Evolutionary conservation across 2,888 invertebrate genomes (phyloP).

Genomic region (Ophion slaviceki): DNA sequence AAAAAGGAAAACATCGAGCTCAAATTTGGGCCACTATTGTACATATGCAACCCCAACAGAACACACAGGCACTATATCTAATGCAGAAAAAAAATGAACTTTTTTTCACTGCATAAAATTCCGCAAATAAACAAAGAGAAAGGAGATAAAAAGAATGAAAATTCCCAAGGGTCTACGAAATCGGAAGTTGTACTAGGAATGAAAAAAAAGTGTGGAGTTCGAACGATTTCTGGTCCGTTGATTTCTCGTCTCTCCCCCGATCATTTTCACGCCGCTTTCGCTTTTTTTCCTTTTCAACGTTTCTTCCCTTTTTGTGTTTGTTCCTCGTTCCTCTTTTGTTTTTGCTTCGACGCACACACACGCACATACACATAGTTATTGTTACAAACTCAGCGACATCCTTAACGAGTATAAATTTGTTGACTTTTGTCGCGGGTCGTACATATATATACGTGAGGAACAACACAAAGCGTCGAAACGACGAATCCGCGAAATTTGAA

Average conservation of each 20-base stretch:
- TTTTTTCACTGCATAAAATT: constrained; percentile 23
- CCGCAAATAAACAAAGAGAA: constrained; percentile 12
- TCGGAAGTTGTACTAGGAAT: neutral
- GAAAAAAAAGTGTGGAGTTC: neutral
- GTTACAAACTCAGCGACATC: constrained; percentile 72
- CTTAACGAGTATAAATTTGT: constrained; percentile 64
- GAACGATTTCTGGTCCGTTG: constrained; percentile 30
- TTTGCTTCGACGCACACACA: constrained; percentile 65
- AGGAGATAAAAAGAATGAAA: constrained; percentile 16
- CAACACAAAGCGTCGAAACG: constrained; percentile 5
- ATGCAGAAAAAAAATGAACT: constrained; percentile 51
- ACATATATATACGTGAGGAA: neutral
- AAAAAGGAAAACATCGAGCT: no score
- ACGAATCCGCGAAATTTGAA: constrained; percentile 3
- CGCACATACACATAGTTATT: constrained; percentile 71
- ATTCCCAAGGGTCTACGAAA: constrained; percentile 12
- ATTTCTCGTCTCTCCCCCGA: constrained; percentile 53
- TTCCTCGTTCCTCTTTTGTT: constrained; percentile 18
- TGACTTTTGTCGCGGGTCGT: neutral
- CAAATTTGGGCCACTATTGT: neutral
- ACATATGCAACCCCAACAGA: neutral
- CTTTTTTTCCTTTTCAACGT: neutral
- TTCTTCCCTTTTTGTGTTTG: constrained; percentile 8
- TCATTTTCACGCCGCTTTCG: constrained; percentile 46
- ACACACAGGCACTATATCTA: constrained; percentile 62